Conservation (phyloP, 1,140 invertebrate species). For the Battus philenor region DNA sequence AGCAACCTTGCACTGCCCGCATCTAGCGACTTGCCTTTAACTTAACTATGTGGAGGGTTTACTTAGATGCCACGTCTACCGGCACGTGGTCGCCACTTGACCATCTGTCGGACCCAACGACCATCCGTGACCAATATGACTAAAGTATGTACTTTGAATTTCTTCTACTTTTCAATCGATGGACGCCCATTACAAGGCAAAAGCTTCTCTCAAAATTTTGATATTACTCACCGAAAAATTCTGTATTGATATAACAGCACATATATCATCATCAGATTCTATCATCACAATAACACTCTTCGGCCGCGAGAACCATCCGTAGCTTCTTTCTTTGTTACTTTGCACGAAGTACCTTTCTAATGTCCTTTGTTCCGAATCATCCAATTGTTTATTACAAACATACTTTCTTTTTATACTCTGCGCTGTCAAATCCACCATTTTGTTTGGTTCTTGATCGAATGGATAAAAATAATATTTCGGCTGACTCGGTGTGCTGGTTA, state of each 20-base stretch:
- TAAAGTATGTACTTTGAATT: too few relatives aligned
- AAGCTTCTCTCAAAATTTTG: too few relatives aligned
- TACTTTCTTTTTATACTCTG: constrained; percentile 41
- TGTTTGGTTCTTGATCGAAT: constrained; percentile 48
- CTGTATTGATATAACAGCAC: constrained; percentile 85
- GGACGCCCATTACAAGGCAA: too few relatives aligned
- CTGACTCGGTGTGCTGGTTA: constrained; percentile 70
- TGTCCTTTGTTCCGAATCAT: constrained; percentile 24
- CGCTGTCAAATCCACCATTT: constrained; percentile 33
- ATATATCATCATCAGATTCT: constrained; percentile 79
- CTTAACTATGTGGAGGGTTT: too few relatives aligned
- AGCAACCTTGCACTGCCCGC: too few relatives aligned
- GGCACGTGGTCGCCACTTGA: too few relatives aligned
- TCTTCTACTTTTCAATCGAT: too few relatives aligned
- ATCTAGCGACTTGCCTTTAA: too few relatives aligned
- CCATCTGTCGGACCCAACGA: too few relatives aligned
- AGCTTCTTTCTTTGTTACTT: constrained; percentile 31
- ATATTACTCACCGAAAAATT: constrained; percentile 80
- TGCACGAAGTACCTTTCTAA: constrained; percentile 32
- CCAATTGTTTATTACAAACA: constrained; percentile 38
- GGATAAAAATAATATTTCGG: constrained; percentile 71
- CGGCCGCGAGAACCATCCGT: constrained; percentile 44
- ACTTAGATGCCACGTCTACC: too few relatives aligned
- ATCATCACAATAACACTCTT: constrained; percentile 82
- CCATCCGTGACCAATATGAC: too few relatives aligned